Conservation (phyloP, 1,140 invertebrate genomes). For the Drosophila neocordata region DNA sequence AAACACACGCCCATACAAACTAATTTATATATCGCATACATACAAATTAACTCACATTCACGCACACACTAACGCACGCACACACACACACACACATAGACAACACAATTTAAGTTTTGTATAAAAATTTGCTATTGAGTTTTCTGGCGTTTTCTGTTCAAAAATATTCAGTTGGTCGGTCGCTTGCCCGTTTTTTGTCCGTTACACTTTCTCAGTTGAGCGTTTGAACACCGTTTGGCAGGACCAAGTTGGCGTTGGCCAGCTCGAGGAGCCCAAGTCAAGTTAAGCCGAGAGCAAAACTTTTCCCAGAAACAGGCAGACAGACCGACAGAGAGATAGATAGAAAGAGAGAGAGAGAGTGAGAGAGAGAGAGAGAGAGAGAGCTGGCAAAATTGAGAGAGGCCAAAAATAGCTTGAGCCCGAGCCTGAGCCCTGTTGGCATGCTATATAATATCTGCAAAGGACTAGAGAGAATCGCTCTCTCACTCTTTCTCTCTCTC, state of each 20-base stretch:
- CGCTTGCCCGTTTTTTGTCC: slow-evolving; percentile 58
- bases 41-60: background rate
- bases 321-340: slow-evolving; percentile 7
- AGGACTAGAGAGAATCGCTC: slow-evolving; percentile 10
- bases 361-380: slow-evolving; percentile 20
- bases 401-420: slow-evolving; percentile 55
- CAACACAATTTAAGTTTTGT: slow-evolving; percentile 44
- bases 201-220: slow-evolving; percentile 76
- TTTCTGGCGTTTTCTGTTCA: slow-evolving; percentile 40
- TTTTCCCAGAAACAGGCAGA: slow-evolving; percentile 23
- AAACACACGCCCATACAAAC: slow-evolving; percentile 28
- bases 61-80: slow-evolving; percentile 18
- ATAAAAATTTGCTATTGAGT: slow-evolving; percentile 31
- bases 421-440: slow-evolving; percentile 35
- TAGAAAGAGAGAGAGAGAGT: slow-evolving; percentile 1
- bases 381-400: background rate
- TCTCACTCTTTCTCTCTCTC: slow-evolving; percentile 13
- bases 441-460: slow-evolving; percentile 69
- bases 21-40: slow-evolving; percentile 37
- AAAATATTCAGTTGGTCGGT: slow-evolving; percentile 29
- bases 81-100: slow-evolving; percentile 28
- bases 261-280: slow-evolving; percentile 40
- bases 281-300: background rate
- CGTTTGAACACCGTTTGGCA: slow-evolving; percentile 73
- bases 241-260: slow-evolving; percentile 51